Evolutionary conservation across 2,113 vertebrate genomes (phyloP).

Genomic region (Mixornis gularis): DNA sequence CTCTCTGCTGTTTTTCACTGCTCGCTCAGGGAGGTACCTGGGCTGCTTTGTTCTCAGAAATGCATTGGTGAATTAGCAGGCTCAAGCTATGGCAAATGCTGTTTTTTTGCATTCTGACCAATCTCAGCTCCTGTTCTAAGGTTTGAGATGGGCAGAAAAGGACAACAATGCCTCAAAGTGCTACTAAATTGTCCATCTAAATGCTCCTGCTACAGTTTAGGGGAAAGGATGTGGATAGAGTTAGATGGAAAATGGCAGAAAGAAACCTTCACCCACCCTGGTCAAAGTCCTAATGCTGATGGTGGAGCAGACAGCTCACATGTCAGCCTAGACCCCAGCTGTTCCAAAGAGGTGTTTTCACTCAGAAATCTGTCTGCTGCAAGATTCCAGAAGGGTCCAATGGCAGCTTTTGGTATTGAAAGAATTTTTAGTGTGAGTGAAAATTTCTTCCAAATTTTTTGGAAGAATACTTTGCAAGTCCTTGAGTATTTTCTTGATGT

Average conservation of each 20-base stretch:
- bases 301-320: neutral
- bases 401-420: neutral
- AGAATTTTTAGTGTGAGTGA: neutral
- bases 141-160: neutral
- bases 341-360: neutral
- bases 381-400: neutral
- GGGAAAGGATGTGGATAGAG: neutral
- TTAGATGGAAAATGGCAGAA: neutral
- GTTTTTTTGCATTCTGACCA: neutral
- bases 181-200: neutral
- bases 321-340: neutral
- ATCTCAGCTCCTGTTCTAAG: neutral
- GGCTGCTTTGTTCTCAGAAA: constrained; percentile 36
- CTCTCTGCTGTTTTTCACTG: neutral
- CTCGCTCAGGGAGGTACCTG: constrained; percentile 34
- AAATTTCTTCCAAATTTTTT: neutral
- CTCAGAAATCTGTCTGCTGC: neutral
- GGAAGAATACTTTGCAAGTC: neutral
- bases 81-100: accelerated
- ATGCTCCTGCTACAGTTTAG: neutral
- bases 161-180: neutral
- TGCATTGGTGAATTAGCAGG: neutral
- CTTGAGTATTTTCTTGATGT: neutral
- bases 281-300: neutral
- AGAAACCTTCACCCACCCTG: neutral